Evolutionary conservation across 2,797 vertebrate species (phyloP).

Genomic region (Lithobates sylvaticus): DNA sequence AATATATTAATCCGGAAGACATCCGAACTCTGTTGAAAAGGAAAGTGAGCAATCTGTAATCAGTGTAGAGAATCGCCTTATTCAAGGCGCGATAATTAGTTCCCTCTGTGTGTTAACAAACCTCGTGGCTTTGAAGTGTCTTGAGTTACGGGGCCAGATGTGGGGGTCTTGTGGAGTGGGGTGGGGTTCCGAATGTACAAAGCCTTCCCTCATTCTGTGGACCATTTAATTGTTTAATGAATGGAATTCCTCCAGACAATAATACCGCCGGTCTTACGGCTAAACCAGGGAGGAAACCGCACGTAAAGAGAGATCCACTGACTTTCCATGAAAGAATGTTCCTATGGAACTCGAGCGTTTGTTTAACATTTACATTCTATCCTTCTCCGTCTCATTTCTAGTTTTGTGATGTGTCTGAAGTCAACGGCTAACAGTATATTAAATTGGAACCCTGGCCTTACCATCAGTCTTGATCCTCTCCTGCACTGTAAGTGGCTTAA

Average conservation of each 20-base stretch:
- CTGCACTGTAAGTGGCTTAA: too few species aligned
- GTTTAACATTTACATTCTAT: background rate
- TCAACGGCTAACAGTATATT: too few species aligned
- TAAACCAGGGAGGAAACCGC: slow-evolving; percentile 25
- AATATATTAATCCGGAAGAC: background rate
- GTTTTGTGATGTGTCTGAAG: background rate
- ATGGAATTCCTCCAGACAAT: background rate
- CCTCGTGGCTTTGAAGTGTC: background rate
- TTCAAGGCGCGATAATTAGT: background rate
- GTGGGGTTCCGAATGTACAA: background rate
- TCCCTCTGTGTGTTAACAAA: slow-evolving; percentile 32
- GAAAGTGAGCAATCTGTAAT: slow-evolving; percentile 15
- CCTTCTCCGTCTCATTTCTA: background rate
- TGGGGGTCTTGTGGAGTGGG: background rate
- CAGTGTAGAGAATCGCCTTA: background rate
- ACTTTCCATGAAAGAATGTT: background rate
- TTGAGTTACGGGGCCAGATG: slow-evolving; percentile 32
- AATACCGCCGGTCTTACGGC: background rate
- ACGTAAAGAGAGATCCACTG: background rate
- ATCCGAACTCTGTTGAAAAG: background rate
- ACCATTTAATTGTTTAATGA: slow-evolving; percentile 6
- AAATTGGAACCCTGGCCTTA: too few species aligned
- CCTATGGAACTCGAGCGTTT: background rate
- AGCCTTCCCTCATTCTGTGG: slow-evolving; percentile 14
- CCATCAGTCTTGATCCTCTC: too few species aligned